A percentile compares a stretch with the other conserved stretches of the same genome.
Evolutionary conservation across 2,797 vertebrate species (phyloP).

Genomic region (Zonotrichia albicollis): DNA sequence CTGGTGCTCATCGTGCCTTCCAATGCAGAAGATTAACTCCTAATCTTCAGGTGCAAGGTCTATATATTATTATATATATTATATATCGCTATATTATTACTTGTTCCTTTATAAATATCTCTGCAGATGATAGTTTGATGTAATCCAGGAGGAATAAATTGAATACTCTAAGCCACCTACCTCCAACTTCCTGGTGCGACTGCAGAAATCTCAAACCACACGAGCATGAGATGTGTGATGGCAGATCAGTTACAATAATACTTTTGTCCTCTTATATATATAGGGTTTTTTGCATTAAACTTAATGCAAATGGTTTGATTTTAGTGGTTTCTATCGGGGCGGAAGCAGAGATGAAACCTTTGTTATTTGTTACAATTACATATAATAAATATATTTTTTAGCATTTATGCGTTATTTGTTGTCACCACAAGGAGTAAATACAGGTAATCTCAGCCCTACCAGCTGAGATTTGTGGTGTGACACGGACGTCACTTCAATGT

Average conservation of each 20-base stretch:
- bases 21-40: not conserved
- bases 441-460: not conserved
- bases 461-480: not conserved
- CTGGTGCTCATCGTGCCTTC: fast-evolving
- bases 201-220: not conserved
- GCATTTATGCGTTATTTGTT: not conserved
- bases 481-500: not conserved
- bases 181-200: not conserved
- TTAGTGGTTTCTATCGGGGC: fast-evolving
- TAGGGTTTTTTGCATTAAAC: not conserved
- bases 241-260: not conserved
- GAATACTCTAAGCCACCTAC: not conserved
- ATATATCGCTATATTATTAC: not conserved
- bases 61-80: not conserved
- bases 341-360: not conserved
- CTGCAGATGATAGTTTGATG: not conserved
- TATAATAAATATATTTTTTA: not conserved
- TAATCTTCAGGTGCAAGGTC: not conserved
- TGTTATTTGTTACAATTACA: not conserved
- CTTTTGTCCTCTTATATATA: not conserved
- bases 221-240: fast-evolving
- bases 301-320: not conserved
- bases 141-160: not conserved
- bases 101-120: not conserved
- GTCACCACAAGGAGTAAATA: not conserved